Evolutionary conservation across 1,140 invertebrate species (phyloP).

Genomic region (Drosophila sturtevanti): DNA sequence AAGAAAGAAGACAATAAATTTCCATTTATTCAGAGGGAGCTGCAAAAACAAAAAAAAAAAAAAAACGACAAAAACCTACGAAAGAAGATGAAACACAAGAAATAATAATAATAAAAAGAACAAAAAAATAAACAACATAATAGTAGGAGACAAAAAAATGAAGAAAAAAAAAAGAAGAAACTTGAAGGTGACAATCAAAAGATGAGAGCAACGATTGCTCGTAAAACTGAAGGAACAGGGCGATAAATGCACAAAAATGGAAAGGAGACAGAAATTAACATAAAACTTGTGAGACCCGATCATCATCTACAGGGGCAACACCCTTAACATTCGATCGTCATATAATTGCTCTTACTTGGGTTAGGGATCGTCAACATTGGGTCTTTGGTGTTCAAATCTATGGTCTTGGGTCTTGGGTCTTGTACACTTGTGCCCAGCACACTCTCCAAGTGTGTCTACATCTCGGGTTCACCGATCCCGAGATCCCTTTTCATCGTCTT

Average conservation of each 20-base stretch:
- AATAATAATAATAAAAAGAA: constrained; percentile 20
- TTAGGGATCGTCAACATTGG: constrained; percentile 4
- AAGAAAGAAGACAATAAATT: constrained; percentile 9
- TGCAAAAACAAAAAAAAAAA: constrained; percentile 46
- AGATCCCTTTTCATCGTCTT: constrained; percentile 70
- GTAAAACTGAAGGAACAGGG: constrained; percentile 65
- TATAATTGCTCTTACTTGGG: constrained; percentile 35
- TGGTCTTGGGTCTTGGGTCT: background rate
- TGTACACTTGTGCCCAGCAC: constrained; percentile 72
- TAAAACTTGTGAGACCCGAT: constrained; percentile 53
- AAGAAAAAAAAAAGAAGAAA: too few relatives aligned
- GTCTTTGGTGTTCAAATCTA: too few relatives aligned
- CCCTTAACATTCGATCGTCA: constrained; percentile 30
- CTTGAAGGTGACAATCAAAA: constrained; percentile 63
- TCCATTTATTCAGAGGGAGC: constrained; percentile 12
- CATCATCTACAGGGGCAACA: constrained; percentile 33
- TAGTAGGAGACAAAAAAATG: too few relatives aligned
- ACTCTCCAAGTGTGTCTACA: constrained; percentile 73
- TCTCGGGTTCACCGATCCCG: constrained; percentile 65
- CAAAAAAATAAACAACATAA: constrained; percentile 16
- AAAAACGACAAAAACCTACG: constrained; percentile 31
- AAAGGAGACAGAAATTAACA: constrained; percentile 63
- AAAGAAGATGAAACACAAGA: constrained; percentile 1
- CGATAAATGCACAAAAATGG: constrained; percentile 53
- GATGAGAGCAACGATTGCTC: constrained; percentile 49